Evolutionary conservation across 2,113 vertebrate genomes (phyloP).

Genomic region (Numida meleagris): DNA sequence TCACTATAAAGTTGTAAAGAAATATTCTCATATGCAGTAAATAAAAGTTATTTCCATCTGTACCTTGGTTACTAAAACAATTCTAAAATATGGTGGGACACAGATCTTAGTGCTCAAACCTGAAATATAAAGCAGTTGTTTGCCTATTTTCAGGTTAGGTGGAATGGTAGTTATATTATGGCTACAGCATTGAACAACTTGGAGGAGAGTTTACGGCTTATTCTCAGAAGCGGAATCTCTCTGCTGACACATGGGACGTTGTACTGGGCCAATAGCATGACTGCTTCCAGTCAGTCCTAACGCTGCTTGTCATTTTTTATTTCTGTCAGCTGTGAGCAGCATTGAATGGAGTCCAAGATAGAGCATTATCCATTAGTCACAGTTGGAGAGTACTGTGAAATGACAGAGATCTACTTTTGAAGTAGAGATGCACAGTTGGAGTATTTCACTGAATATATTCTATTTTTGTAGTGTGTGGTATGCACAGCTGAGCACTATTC

Average conservation of each 20-base stretch:
- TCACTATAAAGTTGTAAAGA: background rate
- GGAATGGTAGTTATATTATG: background rate
- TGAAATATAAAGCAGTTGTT: background rate
- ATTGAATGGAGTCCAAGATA: background rate
- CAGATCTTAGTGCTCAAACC: background rate
- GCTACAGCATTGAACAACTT: background rate
- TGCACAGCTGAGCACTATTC: background rate
- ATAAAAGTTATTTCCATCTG: constrained; percentile 7
- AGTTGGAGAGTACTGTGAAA: background rate
- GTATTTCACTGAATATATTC: background rate
- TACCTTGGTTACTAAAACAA: background rate
- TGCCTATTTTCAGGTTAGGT: background rate
- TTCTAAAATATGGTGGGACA: background rate
- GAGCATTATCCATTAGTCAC: background rate
- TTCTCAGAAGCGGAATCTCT: background rate
- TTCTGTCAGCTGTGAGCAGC: background rate
- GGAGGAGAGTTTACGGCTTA: background rate
- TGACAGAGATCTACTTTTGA: background rate
- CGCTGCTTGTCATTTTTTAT: background rate
- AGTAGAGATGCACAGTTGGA: background rate
- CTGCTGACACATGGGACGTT: background rate
- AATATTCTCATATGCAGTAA: background rate
- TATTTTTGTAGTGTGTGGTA: background rate
- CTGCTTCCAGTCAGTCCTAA: background rate
- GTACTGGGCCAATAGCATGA: background rate